Conservation (phyloP, 1,140 invertebrate species). For the Phortica variegata region DNA sequence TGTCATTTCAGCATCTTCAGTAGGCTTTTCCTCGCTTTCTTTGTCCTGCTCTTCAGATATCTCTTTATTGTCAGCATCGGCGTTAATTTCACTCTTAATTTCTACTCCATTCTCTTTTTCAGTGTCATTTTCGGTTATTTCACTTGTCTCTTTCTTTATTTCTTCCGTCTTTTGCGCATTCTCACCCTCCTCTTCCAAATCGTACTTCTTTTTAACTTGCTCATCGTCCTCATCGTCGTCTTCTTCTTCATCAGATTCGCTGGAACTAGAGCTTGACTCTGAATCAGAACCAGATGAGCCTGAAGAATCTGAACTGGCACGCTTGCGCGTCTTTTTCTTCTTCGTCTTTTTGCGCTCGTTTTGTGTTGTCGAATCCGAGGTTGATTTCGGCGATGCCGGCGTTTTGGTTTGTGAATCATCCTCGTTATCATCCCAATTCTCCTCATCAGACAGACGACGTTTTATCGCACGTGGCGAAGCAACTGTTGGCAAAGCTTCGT, state of each 20-base stretch:
- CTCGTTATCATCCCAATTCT: slow-evolving; percentile 59
- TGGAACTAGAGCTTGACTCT: slow-evolving; percentile 39
- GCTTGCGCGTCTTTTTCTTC: slow-evolving; percentile 52
- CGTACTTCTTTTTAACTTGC: slow-evolving; percentile 54
- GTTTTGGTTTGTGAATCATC: not conserved
- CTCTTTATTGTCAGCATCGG: slow-evolving; percentile 29
- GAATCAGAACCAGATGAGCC: slow-evolving; percentile 46
- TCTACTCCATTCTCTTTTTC: no score
- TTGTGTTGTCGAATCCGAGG: slow-evolving; percentile 3
- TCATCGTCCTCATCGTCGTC: slow-evolving; percentile 51
- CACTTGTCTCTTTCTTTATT: slow-evolving; percentile 29
- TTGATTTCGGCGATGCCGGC: not conserved
- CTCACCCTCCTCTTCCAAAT: slow-evolving; percentile 42
- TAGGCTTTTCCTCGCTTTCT: slow-evolving; percentile 2
- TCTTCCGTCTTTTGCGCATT: slow-evolving; percentile 36
- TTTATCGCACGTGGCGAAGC: slow-evolving; percentile 26
- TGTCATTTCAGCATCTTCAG: slow-evolving; percentile 5
- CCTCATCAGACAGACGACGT: slow-evolving; percentile 39
- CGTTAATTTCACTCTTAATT: slow-evolving; percentile 11
- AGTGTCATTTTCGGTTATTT: slow-evolving; percentile 32
- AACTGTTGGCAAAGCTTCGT: slow-evolving; percentile 40
- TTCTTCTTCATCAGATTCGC: slow-evolving; percentile 39
- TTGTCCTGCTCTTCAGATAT: not conserved
- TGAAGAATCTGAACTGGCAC: slow-evolving; percentile 55
- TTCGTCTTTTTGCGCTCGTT: slow-evolving; percentile 21